Base-by-base conservation (phyloP, 2,797 vertebrate genomes). In the Pipistrellus pygmaeus region DNA sequence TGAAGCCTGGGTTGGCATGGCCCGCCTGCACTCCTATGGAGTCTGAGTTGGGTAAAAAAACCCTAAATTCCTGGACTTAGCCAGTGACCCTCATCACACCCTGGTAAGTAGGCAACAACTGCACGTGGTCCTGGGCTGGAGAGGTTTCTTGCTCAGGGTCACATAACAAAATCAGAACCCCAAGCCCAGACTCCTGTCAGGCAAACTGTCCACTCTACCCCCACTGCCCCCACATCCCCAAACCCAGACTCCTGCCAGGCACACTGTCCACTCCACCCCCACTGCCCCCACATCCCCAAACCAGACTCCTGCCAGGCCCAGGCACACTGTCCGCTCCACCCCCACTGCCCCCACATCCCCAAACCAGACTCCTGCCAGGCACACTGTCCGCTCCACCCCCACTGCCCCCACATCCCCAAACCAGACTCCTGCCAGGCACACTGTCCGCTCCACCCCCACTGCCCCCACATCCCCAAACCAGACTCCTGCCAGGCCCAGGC, bases 81-180 rank as follows among this genome's bases (percentile, higher is more conserved):
- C 68, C 69, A 71, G 57, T 71, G 35, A 71, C 27, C 23, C 25
- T 84, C 23, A 32, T 14, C 46, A 35, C 73, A 93, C 11, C 48
- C 38, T 81, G 73, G 46, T 66, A 95, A 81, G 41, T 64, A 72
- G 71, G 82, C 77, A 75, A 9, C 84, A 46, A 32, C 69, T 51
- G 25, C 66, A 18, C 32, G n/a, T 18, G 35, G n/a, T 73, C 23
- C 68, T 32, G 2, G 46, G 25, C n/a, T 30, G 82, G 55, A 35
- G 14, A 38, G 15, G 23, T 88, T 89, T 95, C 71, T 82, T 76
- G 48, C 55, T 97, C 97, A 98, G 86, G 94, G 87, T 97, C 96
- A 91, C 76, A 94, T 6, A 93, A 89, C 66, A 92, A 75, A 93
- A 60, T 80, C 60, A 84, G 35, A 66, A 78, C 85, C 55, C n/a